Evolutionary conservation across 2,113 vertebrate genomes (phyloP).

Genomic region (Seriola aureovittata): DNA sequence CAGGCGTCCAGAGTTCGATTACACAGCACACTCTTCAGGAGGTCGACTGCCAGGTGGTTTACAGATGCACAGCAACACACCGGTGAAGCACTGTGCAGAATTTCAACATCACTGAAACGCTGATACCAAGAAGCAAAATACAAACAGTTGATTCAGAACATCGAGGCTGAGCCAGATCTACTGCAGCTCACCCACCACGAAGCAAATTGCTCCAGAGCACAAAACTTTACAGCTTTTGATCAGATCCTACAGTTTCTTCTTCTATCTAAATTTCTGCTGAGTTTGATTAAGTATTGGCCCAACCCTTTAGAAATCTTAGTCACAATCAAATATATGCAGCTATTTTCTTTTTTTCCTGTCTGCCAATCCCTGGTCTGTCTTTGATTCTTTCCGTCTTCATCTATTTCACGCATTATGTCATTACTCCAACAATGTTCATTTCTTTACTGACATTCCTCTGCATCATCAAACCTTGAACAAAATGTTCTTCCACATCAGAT

Average conservation of each 20-base stretch:
- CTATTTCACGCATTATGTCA: background rate
- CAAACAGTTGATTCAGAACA: constrained; percentile 40
- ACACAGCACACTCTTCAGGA: constrained; percentile 14
- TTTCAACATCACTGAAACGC: constrained; percentile 26
- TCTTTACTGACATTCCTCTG: constrained; percentile 14
- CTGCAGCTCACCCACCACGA: constrained; percentile 1
- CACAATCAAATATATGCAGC: constrained; percentile 17
- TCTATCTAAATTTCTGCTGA: constrained; percentile 16
- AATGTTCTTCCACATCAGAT: constrained; percentile 36
- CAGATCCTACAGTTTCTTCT: background rate
- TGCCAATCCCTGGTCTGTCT: constrained; percentile 19
- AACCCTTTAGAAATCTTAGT: background rate
- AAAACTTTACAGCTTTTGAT: background rate
- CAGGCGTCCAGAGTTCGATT: constrained; percentile 21
- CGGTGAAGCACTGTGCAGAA: constrained; percentile 26
- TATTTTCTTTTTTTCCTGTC: background rate
- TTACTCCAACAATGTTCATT: background rate
- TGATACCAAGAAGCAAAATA: constrained; percentile 49
- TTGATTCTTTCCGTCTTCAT: constrained; percentile 8
- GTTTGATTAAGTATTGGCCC: constrained; percentile 19
- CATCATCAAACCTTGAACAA: constrained; percentile 24
- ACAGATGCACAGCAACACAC: constrained; percentile 31
- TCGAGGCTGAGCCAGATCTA: constrained; percentile 20
- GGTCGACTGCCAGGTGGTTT: constrained; percentile 10
- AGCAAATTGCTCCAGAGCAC: background rate